These are phyloP conservation scores for Cydia pomonella DNA, from an alignment of 1,140 invertebrate genomes.

Conservation along the genomic window DNA sequence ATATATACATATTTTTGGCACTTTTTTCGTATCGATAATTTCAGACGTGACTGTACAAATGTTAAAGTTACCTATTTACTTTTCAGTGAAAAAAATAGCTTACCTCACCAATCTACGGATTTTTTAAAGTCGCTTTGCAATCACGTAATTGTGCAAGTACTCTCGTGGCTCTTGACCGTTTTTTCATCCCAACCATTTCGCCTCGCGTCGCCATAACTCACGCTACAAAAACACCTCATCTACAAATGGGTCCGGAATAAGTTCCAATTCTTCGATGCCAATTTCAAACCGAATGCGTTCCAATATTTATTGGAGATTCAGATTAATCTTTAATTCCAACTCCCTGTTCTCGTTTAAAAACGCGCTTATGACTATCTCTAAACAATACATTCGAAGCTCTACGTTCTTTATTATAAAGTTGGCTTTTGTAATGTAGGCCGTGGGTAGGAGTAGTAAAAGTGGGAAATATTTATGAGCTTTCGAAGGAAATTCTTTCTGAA, in stretches of 20 bases:
- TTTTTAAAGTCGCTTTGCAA: not conserved
- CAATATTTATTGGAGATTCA: constrained; percentile 76
- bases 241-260: constrained; percentile 72
- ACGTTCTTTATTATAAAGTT: constrained; percentile 42
- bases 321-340: constrained; percentile 78
- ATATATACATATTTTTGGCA: too few species aligned
- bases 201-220: constrained; percentile 52
- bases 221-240: constrained; percentile 69
- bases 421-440: constrained; percentile 40
- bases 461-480: constrained; percentile 79
- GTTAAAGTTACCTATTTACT: too few species aligned
- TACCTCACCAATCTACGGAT: not conserved
- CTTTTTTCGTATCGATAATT: too few species aligned
- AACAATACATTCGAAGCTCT: constrained; percentile 44
- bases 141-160: constrained; percentile 12
- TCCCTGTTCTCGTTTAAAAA: constrained; percentile 65
- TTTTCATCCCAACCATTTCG: constrained; percentile 35
- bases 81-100: not conserved
- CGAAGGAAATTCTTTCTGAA: constrained; percentile 78
- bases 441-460: constrained; percentile 65
- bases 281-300: constrained; percentile 71
- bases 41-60: too few species aligned
- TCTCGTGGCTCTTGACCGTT: constrained; percentile 39
- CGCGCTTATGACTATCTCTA: constrained; percentile 57
- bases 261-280: constrained; percentile 76